Conservation (phyloP, 92 coral and sea anemone species). For the Montipora capitata region DNA sequence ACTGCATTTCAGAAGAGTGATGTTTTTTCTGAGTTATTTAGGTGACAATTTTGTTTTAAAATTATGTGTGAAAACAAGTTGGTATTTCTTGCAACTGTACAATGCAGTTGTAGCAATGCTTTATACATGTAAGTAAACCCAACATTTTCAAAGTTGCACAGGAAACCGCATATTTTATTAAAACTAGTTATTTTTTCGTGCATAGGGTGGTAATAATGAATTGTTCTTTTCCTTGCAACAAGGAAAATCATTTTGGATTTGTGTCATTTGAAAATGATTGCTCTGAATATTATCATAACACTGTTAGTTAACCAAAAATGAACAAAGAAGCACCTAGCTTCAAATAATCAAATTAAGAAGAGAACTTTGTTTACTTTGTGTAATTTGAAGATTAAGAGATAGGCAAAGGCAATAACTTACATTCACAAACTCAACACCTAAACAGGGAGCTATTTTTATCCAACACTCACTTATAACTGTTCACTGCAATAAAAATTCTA, state of each 20-base stretch:
- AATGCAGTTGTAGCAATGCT: conserved; percentile 45
- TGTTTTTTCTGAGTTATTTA: conserved; percentile 51
- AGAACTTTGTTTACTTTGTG: conserved; percentile 47
- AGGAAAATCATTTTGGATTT: conserved; percentile 37
- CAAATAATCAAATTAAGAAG: background rate
- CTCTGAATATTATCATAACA: conserved; percentile 45
- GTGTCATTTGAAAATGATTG: conserved; percentile 45
- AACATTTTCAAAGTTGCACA: conserved; percentile 36
- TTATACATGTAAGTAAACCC: conserved; percentile 18
- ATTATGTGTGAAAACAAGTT: conserved; percentile 38
- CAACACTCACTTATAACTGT: too few relatives aligned
- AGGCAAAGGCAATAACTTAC: too few relatives aligned
- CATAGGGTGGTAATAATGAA: conserved; percentile 45
- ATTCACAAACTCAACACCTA: too few relatives aligned
- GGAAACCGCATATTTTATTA: conserved; percentile 28
- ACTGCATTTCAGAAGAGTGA: conserved; percentile 47
- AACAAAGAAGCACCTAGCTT: conserved; percentile 50
- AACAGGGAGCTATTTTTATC: too few relatives aligned
- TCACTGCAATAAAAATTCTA: too few relatives aligned
- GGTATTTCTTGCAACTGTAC: conserved; percentile 34
- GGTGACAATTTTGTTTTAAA: conserved; percentile 33
- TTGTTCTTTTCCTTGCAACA: conserved; percentile 39
- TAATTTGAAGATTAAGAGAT: conserved; percentile 4
- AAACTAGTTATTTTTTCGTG: conserved; percentile 33
- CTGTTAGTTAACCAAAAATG: conserved; percentile 36